Evolutionary conservation across 2,113 vertebrate genomes (phyloP), one percentile per base, ranked within the genome.

Genomic region (Galeopterus variegatus): DNA sequence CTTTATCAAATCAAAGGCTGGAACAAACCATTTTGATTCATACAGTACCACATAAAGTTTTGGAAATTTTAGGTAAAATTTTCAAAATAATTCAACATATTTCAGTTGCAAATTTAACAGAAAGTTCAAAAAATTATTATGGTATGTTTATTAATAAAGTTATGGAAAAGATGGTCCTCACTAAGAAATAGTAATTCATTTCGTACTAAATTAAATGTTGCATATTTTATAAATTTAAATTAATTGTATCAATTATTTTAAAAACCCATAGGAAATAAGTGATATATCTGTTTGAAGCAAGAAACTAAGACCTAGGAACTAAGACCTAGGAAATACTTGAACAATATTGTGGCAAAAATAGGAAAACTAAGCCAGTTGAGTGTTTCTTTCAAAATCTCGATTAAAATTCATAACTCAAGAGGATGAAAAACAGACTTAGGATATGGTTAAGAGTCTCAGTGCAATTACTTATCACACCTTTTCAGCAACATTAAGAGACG

Each of bases 391-490:
- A 75, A 5, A 41, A 17, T 45, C 23, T 17, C n/a, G 67, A 54
- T 41, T 96, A 81, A 90, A 93, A 81, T 81, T 4, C 24, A 26
- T 73, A 73, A 90, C 12, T 73, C 88, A 86, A 58, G 33, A 41
- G 17, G 18, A 75, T 48, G 6, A 23, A 73, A 79, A 91, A 87
- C 19, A 60, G 18, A 87, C 14, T 70, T 85, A 36, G 41, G 69
- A 90, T 87, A 87, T 31, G 17, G 8, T 26, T 67, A 33, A 84
- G n/a, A 28, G 8, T 73, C 18, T 83, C 19, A 72, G 28, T 67
- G 18, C 9, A 45, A 26, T 69, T 93, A 67, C 36, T 58, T 36
- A 65, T 60, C 26, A 52, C 15, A 28, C 23, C 26, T 70, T 72
- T 86, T 70, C 23, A 56, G 24, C 14, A 72, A 18, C 7, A 50